Conservation (phyloP, 1,140 invertebrate species). For the Danaus melanippus region DNA sequence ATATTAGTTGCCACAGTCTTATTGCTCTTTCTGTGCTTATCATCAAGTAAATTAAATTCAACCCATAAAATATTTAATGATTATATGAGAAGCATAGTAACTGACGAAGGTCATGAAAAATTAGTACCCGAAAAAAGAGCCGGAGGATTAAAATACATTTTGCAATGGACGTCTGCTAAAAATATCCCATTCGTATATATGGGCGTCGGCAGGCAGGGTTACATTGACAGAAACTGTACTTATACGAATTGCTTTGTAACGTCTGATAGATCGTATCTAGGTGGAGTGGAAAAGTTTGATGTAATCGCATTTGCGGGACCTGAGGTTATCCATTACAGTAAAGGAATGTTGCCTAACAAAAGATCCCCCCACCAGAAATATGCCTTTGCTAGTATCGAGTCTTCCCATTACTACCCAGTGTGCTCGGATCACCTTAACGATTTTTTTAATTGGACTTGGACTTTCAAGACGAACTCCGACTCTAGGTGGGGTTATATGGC, state of each 20-base stretch:
- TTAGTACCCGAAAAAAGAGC: conserved; percentile 18
- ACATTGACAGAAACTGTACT: conserved; percentile 37
- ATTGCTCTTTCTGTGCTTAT: too few relatives aligned
- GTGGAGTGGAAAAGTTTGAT: conserved; percentile 45
- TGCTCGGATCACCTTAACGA: conserved; percentile 49
- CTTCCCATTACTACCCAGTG: conserved; percentile 48
- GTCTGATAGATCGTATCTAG: conserved; percentile 26
- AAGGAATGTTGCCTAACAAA: conserved; percentile 23
- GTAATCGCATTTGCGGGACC: conserved; percentile 43
- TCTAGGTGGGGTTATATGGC: conserved; percentile 72
- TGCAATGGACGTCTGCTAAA: conserved; percentile 41
- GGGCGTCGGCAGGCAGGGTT: conserved; percentile 35
- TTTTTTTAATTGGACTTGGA: conserved; percentile 78
- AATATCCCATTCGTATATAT: conserved; percentile 43
- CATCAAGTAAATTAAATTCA: too few relatives aligned
- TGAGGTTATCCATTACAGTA: conserved; percentile 25
- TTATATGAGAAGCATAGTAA: too few relatives aligned
- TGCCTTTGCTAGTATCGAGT: conserved; percentile 54
- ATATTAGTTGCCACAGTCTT: too few relatives aligned
- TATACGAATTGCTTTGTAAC: conserved; percentile 49
- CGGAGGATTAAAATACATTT: conserved; percentile 40
- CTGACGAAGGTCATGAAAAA: too few relatives aligned
- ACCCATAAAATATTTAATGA: too few relatives aligned
- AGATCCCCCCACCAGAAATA: conserved; percentile 49
- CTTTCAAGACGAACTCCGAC: conserved; percentile 77